Evolutionary conservation across 2,113 vertebrate species (phyloP), one percentile per base, ranked within the genome.

Genomic region (Tachysurus fulvidraco): DNA sequence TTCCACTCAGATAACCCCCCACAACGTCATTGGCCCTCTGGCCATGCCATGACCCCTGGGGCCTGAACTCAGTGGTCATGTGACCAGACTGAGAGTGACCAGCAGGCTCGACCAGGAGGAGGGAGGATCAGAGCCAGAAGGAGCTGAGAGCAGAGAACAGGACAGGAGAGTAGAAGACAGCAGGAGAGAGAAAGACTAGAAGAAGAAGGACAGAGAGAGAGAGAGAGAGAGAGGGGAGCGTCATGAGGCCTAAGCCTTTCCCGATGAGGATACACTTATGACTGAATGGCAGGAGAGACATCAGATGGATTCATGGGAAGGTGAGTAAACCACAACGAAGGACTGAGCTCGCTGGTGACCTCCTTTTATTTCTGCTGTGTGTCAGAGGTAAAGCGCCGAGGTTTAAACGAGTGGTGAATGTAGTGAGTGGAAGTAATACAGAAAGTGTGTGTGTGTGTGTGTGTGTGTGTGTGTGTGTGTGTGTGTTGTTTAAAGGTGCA

Each of bases 241-340:
- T 94, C 93, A 96, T 95, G 96, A 95, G 95, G 92, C 92, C 92
- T 91, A 91, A 91, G 92, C 93, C 93, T 92, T 93, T 93, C 92
- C 92, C 87, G 90, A 94, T 91, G 92, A 81, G 88, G 88, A 93
- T 94, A 91, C 89, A 64, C 92, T 93, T 93, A 94, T 97, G 95
- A 96, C 96, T 96, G 96, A 96, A 94, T 95, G 94, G 93, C 89
- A 94, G 92, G 88, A 95, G 95, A 96, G 96, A 96, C 95, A 97
- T 96, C 95, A 96, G 93, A 97, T 97, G 97, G 97, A 98, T 93
- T 95, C 96, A 94, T 97, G 97, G 97, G 96, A 97, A 97, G 97
- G 97, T 97, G 96, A 95, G 93, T 28, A 73, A 44, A 25, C 19
- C 19, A n/a, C n/a, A n/a, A n/a, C n/a, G n/a, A n/a, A n/a, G n/a